Percentiles rank a stretch among this genome's conserved stretches.
These are phyloP conservation scores for Oikopleura vanhoeffeni DNA, from an alignment of 23 tunicate genomes.

Conservation along the genomic window DNA sequence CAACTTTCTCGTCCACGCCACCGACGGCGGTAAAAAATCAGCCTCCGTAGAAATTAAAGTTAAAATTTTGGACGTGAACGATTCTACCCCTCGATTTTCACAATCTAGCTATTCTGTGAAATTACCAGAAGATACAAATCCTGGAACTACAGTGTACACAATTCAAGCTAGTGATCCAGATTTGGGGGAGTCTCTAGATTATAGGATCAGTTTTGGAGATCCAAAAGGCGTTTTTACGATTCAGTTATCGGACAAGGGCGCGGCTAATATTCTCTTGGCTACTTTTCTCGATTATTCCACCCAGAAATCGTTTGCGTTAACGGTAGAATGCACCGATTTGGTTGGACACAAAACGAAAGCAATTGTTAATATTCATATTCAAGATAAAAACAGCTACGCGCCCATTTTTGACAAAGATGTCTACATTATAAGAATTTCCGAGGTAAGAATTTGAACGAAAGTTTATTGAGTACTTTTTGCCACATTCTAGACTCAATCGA, in stretches of 20 bases:
- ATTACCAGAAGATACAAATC: conserved; percentile 26
- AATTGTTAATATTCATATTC: conserved; percentile 28
- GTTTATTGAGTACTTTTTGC: no score
- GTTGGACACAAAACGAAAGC: conserved; percentile 40
- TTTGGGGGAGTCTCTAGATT: conserved; percentile 22
- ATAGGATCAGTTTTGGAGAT: conserved; percentile 21
- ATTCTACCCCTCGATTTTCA: conserved; percentile 42
- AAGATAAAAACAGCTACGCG: conserved; percentile 58
- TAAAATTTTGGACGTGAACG: conserved; percentile 29
- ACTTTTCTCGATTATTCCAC: conserved; percentile 37
- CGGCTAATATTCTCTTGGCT: conserved; percentile 27
- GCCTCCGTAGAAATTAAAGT: not conserved
- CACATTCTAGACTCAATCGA: no score
- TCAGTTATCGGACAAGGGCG: not conserved
- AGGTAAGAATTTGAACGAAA: no score
- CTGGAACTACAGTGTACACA: conserved; percentile 22
- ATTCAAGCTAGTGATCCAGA: conserved; percentile 38
- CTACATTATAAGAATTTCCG: conserved; percentile 18
- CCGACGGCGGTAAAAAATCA: conserved; percentile 30
- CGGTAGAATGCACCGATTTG: conserved; percentile 18
- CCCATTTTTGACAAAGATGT: conserved; percentile 40
- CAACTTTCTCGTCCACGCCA: conserved; percentile 30
- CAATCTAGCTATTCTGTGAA: conserved; percentile 24
- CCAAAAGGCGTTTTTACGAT: conserved; percentile 24
- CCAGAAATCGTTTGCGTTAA: conserved; percentile 22